Evolutionary conservation across 2,888 invertebrate genomes (phyloP).

Genomic region (Spatulosminthurus flaviceps): DNA sequence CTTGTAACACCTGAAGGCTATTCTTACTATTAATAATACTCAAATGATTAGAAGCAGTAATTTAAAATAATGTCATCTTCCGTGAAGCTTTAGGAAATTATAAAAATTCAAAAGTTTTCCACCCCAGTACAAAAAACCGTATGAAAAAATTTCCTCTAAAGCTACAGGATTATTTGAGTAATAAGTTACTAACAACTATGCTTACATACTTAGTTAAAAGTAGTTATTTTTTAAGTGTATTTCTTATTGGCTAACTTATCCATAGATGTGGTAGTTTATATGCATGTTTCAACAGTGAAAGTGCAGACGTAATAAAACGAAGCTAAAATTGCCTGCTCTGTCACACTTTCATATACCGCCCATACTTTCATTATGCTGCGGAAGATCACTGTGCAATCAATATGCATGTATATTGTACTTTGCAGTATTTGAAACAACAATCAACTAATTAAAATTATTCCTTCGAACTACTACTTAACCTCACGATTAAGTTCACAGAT

Average conservation of each 20-base stretch:
- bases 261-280: neutral
- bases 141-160: neutral
- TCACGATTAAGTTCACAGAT: too few relatives aligned
- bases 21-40: conserved; percentile 20
- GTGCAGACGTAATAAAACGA: neutral
- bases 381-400: conserved; percentile 26
- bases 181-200: neutral
- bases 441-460: neutral
- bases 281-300: neutral
- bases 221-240: neutral
- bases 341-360: neutral
- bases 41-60: conserved; percentile 28
- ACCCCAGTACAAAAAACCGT: conserved; percentile 1
- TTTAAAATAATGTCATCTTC: conserved; percentile 24
- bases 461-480: too few relatives aligned
- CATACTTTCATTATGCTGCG: neutral
- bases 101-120: conserved; percentile 1
- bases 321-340: neutral
- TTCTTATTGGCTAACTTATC: neutral
- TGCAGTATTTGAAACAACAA: neutral
- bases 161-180: conserved; percentile 2
- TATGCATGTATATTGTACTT: conserved; percentile 25
- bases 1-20: neutral
- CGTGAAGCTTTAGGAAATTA: neutral
- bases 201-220: neutral